phyloP scores from a whole-genome alignment of 2,113 vertebrate genomes.

The Nansenia antarctica region DNA sequence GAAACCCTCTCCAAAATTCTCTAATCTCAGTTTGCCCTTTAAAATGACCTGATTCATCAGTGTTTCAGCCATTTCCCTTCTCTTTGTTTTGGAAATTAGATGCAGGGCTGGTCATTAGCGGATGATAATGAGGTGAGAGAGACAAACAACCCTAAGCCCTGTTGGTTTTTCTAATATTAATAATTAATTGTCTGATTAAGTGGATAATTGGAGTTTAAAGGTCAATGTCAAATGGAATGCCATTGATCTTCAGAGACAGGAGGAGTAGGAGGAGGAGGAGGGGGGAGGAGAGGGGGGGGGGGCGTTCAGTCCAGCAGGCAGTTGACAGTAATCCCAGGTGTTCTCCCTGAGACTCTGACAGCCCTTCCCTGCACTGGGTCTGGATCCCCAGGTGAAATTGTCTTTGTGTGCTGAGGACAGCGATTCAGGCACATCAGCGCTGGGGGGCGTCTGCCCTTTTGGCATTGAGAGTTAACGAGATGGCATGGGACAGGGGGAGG shows the following conservation, averaged over 20 bases:
- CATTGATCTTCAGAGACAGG: constrained; percentile 54
- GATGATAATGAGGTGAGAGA: constrained; percentile 78
- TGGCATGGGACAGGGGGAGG: constrained; percentile 24
- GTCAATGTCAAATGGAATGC: constrained; percentile 71
- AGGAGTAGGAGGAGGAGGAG: neutral
- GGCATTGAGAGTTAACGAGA: constrained; percentile 63
- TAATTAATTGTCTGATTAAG: constrained; percentile 77
- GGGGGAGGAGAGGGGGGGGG: constrained; percentile 8
- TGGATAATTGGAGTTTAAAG: constrained; percentile 80
- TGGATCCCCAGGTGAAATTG: constrained; percentile 56
- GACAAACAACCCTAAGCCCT: constrained; percentile 77
- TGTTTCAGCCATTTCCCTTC: constrained; percentile 40
- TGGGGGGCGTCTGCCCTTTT: constrained; percentile 67
- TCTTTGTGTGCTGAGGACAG: constrained; percentile 74
- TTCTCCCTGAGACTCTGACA: constrained; percentile 65
- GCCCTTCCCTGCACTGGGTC: constrained; percentile 41
- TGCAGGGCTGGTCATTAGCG: constrained; percentile 74
- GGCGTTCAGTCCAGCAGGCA: constrained; percentile 36
- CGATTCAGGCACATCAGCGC: constrained; percentile 60
- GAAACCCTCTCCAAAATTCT: neutral
- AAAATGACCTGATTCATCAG: constrained; percentile 46
- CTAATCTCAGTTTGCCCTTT: constrained; percentile 47
- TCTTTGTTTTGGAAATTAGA: constrained; percentile 76
- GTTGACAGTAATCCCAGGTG: constrained; percentile 72
- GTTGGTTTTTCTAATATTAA: constrained; percentile 78